A percentile compares a stretch with the other conserved stretches of the same genome.
Conservation (phyloP, 2,797 vertebrate species). For the Tragopan temminckii region DNA sequence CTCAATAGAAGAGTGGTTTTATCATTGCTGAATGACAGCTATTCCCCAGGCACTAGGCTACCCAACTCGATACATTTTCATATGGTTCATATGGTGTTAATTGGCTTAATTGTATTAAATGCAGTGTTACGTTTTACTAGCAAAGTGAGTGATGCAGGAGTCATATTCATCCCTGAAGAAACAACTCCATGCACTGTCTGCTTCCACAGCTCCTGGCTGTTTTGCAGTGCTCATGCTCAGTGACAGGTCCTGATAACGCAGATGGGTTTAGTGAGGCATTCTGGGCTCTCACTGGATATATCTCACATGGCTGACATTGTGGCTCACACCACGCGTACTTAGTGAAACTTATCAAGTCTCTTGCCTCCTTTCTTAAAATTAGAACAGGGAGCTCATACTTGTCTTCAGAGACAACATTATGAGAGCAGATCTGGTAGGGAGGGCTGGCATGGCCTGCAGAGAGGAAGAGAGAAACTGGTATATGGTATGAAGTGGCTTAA, state of each 20-base stretch:
- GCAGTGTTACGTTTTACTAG: constrained; percentile 5
- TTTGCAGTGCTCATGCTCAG: background rate
- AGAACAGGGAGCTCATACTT: background rate
- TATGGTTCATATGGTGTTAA: constrained; percentile 21
- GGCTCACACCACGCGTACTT: background rate
- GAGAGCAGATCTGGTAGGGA: constrained; percentile 1
- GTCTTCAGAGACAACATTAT: background rate
- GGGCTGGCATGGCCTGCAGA: background rate
- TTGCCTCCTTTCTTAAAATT: background rate
- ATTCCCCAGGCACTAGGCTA: background rate
- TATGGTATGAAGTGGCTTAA: background rate
- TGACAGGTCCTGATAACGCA: background rate
- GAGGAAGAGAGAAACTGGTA: background rate
- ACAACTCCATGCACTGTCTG: background rate
- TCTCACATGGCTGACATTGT: background rate
- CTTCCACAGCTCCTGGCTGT: background rate
- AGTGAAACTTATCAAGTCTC: background rate
- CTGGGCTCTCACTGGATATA: background rate
- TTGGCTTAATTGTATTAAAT: constrained; percentile 37
- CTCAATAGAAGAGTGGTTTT: background rate
- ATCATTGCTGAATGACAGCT: background rate
- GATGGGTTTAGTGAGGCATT: background rate
- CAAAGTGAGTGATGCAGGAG: background rate
- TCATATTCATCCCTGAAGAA: background rate
- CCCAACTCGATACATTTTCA: background rate